phyloP scores from a whole-genome alignment of 2,797 vertebrate genomes.

The Malurus splendens region DNA sequence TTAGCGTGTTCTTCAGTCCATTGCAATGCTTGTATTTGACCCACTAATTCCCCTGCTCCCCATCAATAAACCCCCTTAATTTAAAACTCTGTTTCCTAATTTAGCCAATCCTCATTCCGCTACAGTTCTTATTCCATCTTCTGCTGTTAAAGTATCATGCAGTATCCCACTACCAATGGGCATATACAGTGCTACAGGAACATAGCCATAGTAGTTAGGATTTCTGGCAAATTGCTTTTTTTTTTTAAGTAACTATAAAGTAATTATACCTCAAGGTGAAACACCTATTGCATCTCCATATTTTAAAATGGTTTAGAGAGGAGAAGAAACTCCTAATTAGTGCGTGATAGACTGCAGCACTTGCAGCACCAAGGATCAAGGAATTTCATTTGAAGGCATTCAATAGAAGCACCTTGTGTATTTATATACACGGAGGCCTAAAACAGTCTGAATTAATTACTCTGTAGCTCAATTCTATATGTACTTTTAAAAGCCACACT shows the following conservation, averaged over 20 bases:
- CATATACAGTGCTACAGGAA: background rate
- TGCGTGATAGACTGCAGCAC: background rate
- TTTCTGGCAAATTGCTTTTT: background rate
- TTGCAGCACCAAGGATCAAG: background rate
- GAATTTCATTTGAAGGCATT: background rate
- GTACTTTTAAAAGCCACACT: background rate
- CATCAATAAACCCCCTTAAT: background rate
- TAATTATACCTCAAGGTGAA: background rate
- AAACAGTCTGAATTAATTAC: conserved; percentile 18
- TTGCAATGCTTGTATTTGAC: background rate
- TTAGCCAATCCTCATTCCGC: background rate
- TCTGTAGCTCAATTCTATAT: background rate
- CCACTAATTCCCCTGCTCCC: background rate
- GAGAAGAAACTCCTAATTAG: background rate
- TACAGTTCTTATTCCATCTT: background rate
- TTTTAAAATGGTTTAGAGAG: background rate
- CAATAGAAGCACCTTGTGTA: background rate
- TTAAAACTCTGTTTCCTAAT: background rate
- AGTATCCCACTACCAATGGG: background rate
- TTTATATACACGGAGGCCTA: background rate
- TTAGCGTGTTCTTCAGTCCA: background rate
- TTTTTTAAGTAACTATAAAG: background rate
- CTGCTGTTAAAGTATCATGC: background rate
- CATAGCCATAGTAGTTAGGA: background rate
- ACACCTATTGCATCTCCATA: background rate